Base-by-base conservation (phyloP, 2,113 vertebrate species). In the Rhineura floridana region DNA sequence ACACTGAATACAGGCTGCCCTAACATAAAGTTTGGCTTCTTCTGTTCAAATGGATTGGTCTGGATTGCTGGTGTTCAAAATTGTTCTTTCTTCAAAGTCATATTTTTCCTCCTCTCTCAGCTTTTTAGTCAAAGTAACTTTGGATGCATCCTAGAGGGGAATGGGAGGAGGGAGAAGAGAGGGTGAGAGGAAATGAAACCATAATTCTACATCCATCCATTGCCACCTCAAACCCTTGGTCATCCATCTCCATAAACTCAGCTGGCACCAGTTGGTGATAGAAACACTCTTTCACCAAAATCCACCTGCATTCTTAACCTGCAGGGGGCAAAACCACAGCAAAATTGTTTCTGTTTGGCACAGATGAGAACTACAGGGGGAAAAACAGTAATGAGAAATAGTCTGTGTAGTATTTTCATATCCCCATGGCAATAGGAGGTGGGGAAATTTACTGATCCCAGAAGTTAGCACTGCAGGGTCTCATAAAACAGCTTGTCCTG, bases 301-400 rank as follows among this genome's bases (percentile, higher is more conserved):
- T 88, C 89, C 86, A 81, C 92, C 91, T 87, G 79, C 86, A 28
- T 87, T 89, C 91, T 92, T 89, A 94, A 92, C 89, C 90, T 89
- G 44, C 0, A 0, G 89, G 80, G 80, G 46, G 81, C 83, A 93
- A 93, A 90, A 19, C 87, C n/a, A 69, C 85, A 92, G 39, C 5
- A 87, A 92, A 93, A 94, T 85, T 85, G 25, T 72, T 93, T 92
- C 89, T 39, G 1, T 62, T 91, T 87, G 91, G 87, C 90, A 90
- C 79, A 88, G 77, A 89, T 90, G 88, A 95, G 50, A 92, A 92
- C 4, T 44, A 75, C 19, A 9, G 90, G 90, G 89, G 78, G 93
- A 94, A 94, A 94, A 94, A 86, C 76, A 91, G 39, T 81, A 30
- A 8, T 91, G 86, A 93, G 89, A 84, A 93, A 94, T 88, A 86